Conservation (phyloP, 2,113 vertebrate genomes). For the Rostratula benghalensis region DNA sequence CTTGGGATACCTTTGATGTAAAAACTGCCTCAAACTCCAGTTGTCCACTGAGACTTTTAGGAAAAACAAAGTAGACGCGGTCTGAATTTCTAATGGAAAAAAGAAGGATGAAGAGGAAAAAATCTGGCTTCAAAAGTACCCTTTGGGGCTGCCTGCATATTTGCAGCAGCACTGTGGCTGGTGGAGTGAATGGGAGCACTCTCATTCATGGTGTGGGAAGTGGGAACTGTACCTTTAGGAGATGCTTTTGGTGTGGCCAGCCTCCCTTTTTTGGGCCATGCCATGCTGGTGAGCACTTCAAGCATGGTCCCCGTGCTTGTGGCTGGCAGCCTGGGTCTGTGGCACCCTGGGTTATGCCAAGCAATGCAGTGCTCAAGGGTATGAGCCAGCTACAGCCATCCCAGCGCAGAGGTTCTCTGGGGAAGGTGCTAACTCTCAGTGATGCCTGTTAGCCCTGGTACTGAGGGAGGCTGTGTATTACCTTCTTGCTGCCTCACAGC, state of each 20-base stretch:
- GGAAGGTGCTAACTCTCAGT: rapidly evolving
- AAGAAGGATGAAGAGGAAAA: background rate
- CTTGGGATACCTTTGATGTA: slow-evolving; percentile 45
- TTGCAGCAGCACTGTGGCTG: background rate
- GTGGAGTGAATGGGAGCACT: background rate
- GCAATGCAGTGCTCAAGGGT: background rate
- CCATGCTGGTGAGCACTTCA: background rate
- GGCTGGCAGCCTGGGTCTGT: background rate
- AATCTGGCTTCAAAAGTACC: background rate
- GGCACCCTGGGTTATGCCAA: background rate
- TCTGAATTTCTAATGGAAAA: slow-evolving; percentile 26
- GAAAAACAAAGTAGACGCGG: background rate
- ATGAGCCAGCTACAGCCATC: background rate
- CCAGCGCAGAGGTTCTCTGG: rapidly evolving
- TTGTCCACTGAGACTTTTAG: slow-evolving; percentile 27
- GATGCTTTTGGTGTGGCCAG: background rate
- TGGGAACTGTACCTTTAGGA: background rate
- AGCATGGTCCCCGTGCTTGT: rapidly evolving
- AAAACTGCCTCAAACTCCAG: slow-evolving; percentile 33
- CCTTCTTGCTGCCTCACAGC: background rate
- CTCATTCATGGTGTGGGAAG: background rate
- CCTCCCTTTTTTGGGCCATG: background rate
- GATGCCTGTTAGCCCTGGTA: background rate
- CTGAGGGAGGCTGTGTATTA: background rate
- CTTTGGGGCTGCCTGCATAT: background rate